Evolutionary conservation across 2,113 vertebrate genomes (phyloP).

Genomic region (Chaetura pelagica): DNA sequence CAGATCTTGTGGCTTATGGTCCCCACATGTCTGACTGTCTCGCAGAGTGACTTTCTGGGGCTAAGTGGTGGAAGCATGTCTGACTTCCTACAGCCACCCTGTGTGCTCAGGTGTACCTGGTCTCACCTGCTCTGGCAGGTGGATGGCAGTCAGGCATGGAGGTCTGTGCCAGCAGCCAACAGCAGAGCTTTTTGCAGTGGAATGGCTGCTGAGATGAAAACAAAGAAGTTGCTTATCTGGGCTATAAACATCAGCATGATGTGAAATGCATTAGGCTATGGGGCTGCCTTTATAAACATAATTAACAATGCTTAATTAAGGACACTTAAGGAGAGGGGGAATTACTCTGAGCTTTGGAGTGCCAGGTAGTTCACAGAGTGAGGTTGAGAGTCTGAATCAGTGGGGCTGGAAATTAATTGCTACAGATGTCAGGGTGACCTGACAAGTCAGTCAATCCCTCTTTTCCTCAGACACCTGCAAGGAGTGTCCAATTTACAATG

Average conservation of each 20-base stretch:
- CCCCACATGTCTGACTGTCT: neutral
- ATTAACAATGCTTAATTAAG: neutral
- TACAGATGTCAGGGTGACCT: neutral
- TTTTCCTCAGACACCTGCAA: neutral
- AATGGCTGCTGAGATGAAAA: neutral
- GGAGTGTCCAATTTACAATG: neutral
- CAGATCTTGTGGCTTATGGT: neutral
- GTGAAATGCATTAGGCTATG: neutral
- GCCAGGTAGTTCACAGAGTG: neutral
- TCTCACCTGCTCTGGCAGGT: neutral
- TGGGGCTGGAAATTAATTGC: neutral
- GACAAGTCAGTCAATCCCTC: neutral
- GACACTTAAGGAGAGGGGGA: neutral
- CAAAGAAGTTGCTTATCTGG: neutral
- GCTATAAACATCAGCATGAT: neutral
- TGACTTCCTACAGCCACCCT: neutral
- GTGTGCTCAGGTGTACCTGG: fast-evolving
- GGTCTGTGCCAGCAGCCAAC: neutral
- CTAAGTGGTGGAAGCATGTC: neutral
- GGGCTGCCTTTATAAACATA: neutral
- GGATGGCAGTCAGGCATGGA: fast-evolving
- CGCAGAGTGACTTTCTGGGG: neutral
- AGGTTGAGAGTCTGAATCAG: neutral
- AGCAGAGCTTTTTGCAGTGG: neutral
- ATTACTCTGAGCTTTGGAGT: neutral